Percentiles rank a stretch among this genome's conserved stretches.
These are phyloP conservation scores for Cynopterus sphinx DNA, from an alignment of 2,797 vertebrate genomes.

Conservation along the genomic window DNA sequence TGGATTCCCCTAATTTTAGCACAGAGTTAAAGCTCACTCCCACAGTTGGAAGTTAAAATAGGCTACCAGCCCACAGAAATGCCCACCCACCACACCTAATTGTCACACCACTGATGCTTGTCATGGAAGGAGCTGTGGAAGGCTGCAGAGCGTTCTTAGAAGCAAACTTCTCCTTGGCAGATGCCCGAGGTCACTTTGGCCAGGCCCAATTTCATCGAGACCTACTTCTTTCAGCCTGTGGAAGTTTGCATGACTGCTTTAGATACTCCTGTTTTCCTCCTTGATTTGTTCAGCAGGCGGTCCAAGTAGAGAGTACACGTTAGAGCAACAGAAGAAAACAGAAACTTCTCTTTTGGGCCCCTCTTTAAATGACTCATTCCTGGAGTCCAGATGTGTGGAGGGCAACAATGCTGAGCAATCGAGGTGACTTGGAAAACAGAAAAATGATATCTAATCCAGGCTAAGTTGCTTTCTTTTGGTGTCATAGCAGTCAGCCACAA, in stretches of 20 bases:
- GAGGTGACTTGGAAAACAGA: slow-evolving; percentile 34
- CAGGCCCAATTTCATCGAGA: background rate
- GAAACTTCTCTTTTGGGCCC: slow-evolving; percentile 33
- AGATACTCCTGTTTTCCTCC: background rate
- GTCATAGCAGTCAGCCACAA: background rate
- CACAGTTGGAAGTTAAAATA: slow-evolving; percentile 81
- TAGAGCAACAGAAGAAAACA: slow-evolving; percentile 30
- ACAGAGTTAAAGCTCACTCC: slow-evolving; percentile 79
- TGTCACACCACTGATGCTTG: slow-evolving; percentile 75
- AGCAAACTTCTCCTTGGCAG: slow-evolving; percentile 33
- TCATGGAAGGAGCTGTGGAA: slow-evolving; percentile 50
- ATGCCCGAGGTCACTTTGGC: slow-evolving; percentile 47
- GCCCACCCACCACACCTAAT: slow-evolving; percentile 79
- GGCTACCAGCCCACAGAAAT: slow-evolving; percentile 79
- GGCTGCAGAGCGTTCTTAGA: slow-evolving; percentile 51
- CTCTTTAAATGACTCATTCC: slow-evolving; percentile 55
- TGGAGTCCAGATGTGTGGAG: slow-evolving; percentile 49
- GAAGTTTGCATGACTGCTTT: background rate
- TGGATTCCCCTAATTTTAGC: slow-evolving; percentile 79
- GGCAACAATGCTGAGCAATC: background rate
- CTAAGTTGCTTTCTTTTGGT: background rate
- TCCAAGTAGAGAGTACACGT: background rate
- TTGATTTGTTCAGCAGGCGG: slow-evolving; percentile 25
- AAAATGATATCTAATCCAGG: background rate
- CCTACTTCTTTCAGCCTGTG: background rate